A percentile compares a stretch with the other conserved stretches of the same genome.
Conservation (phyloP, 2,888 invertebrate genomes). For the Ophion slaviceki region DNA sequence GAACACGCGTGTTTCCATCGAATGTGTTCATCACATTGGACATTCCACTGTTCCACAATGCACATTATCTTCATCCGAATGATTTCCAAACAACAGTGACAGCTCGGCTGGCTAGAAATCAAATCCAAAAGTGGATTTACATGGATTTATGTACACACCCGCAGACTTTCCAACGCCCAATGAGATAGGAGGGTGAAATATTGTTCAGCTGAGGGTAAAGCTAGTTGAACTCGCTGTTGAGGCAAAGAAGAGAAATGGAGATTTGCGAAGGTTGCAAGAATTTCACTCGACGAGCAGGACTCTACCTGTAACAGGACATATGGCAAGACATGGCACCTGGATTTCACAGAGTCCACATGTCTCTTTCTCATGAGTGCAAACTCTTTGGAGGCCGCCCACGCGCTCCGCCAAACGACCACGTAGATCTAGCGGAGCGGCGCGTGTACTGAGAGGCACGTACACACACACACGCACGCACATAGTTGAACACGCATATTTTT, state of each 20-base stretch:
- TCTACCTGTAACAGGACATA: slow-evolving; percentile 28
- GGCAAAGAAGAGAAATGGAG: background rate
- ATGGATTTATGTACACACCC: background rate
- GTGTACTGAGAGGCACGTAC: slow-evolving; percentile 50
- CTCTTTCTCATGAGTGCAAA: slow-evolving; percentile 22
- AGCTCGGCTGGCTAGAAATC: background rate
- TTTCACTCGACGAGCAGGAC: slow-evolving; percentile 20
- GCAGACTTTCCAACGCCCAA: slow-evolving; percentile 5
- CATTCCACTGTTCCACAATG: background rate
- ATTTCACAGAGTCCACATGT: slow-evolving; percentile 38
- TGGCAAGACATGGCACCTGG: slow-evolving; percentile 71
- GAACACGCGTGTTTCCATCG: background rate
- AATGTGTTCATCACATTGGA: background rate
- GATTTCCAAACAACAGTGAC: slow-evolving; percentile 5
- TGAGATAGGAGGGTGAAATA: slow-evolving; percentile 8
- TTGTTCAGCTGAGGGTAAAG: background rate
- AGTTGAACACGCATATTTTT: slow-evolving; percentile 16
- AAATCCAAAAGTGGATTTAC: background rate
- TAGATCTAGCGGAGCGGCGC: slow-evolving; percentile 45
- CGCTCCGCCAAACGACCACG: slow-evolving; percentile 40
- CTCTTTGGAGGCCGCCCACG: slow-evolving; percentile 57
- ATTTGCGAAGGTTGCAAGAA: background rate
- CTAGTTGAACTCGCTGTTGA: slow-evolving; percentile 30
- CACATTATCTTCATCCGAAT: slow-evolving; percentile 14
- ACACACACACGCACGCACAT: slow-evolving; percentile 13